A percentile compares a stretch with the other conserved stretches of the same genome.
Conservation (phyloP, 2,888 invertebrate genomes). For the Nemotelus nigrinus region DNA sequence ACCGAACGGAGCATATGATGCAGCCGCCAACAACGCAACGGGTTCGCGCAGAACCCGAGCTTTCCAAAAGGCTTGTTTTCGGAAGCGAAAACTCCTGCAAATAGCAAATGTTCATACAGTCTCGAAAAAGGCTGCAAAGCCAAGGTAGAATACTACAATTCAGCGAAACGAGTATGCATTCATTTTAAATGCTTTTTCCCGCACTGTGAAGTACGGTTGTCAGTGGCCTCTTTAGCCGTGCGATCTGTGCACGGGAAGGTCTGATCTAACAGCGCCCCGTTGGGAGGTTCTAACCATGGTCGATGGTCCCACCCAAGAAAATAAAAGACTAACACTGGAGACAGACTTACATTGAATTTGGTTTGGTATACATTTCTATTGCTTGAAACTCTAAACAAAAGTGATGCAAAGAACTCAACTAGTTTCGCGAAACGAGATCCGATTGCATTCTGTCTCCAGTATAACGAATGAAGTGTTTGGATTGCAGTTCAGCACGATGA, state of each 20-base stretch:
- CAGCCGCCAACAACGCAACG: slow-evolving; percentile 22
- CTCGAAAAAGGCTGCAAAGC: slow-evolving; percentile 82
- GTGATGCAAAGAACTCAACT: too few species aligned
- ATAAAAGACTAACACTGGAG: too few species aligned
- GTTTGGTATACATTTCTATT: too few species aligned
- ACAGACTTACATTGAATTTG: too few species aligned
- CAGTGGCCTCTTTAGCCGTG: slow-evolving; percentile 75
- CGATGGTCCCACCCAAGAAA: too few species aligned
- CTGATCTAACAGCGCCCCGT: slow-evolving; percentile 73
- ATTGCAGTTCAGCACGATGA: too few species aligned
- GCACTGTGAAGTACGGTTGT: slow-evolving; percentile 78
- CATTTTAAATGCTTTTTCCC: slow-evolving; percentile 45
- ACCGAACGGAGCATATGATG: slow-evolving; percentile 49
- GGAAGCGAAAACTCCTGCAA: slow-evolving; percentile 79
- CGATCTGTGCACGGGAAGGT: slow-evolving; percentile 85
- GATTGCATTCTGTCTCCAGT: too few species aligned
- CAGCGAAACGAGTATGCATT: not conserved
- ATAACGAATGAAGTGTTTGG: too few species aligned
- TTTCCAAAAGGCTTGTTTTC: slow-evolving; percentile 71
- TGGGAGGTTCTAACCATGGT: slow-evolving; percentile 71
- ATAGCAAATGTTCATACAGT: slow-evolving; percentile 82
- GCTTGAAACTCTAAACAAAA: too few species aligned
- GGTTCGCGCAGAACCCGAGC: slow-evolving; percentile 73
- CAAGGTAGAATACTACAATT: slow-evolving; percentile 67
- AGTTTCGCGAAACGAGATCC: too few species aligned